phyloP scores from a whole-genome alignment of 2,113 vertebrate genomes.

The Saguinus midas region DNA sequence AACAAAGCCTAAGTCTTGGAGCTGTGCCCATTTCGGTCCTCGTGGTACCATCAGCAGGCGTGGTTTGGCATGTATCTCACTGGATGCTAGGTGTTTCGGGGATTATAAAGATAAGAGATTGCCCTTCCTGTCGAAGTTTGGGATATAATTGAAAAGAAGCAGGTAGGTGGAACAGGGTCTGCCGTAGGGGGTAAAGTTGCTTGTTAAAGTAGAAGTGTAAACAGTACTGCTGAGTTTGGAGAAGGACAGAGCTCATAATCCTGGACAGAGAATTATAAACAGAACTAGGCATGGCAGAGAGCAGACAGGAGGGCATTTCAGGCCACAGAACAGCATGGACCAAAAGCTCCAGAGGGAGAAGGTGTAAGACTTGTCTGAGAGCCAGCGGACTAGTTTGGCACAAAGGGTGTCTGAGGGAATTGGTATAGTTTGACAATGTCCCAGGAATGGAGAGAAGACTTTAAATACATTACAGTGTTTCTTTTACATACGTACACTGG shows the following conservation, averaged over 20 bases:
- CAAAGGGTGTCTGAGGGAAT: neutral
- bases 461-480: neutral
- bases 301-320: neutral
- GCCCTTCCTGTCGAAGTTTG: neutral
- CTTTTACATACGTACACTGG: rapidly evolving
- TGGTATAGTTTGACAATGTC: neutral
- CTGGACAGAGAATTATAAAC: neutral
- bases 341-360: rapidly evolving
- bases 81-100: rapidly evolving
- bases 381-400: neutral
- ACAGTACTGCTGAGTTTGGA: neutral
- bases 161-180: neutral
- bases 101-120: rapidly evolving
- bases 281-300: neutral
- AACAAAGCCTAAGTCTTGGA: neutral
- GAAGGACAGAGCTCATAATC: neutral
- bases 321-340: rapidly evolving
- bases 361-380: neutral
- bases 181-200: too few relatives aligned
- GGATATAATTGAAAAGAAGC: neutral
- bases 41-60: rapidly evolving
- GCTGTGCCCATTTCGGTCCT: neutral
- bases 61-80: too few relatives aligned
- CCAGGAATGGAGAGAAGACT: neutral
- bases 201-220: neutral